A percentile compares a stretch with the other conserved stretches of the same genome.
Conservation (phyloP, 30 jellyfish, hydroid and myxozoan genomes). For the Pseudorhiza aurosa region DNA sequence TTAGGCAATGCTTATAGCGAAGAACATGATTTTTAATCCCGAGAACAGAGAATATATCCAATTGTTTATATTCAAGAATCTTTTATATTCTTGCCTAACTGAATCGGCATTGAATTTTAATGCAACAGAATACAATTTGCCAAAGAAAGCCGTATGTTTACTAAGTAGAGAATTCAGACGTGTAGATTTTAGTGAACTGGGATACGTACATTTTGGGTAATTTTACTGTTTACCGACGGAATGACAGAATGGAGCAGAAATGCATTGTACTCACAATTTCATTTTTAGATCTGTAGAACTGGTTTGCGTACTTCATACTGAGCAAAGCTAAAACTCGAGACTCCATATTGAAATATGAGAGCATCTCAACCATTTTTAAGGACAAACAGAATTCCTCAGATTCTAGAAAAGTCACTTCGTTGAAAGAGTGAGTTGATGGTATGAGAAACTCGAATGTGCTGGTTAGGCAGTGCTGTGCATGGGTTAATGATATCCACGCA, state of each 20-base stretch:
- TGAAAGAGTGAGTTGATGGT: too few species aligned
- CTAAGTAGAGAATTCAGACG: background rate
- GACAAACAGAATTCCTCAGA: too few species aligned
- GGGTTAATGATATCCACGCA: too few species aligned
- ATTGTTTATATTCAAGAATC: conserved; percentile 6
- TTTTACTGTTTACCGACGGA: background rate
- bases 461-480: too few species aligned
- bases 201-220: background rate
- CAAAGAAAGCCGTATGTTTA: conserved; percentile 3
- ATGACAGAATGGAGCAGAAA: background rate
- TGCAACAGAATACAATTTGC: background rate
- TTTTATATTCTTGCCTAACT: conserved; percentile 14
- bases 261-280: too few species aligned
- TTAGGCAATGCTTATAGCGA: background rate
- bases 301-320: too few species aligned
- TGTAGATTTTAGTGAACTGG: background rate
- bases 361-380: too few species aligned
- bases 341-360: too few species aligned
- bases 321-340: too few species aligned
- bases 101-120: background rate
- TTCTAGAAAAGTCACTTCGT: too few species aligned
- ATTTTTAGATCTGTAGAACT: too few species aligned
- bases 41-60: conserved; percentile 2
- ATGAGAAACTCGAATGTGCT: too few species aligned
- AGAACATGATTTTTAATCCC: background rate